Base-by-base conservation (phyloP, 2,113 vertebrate genomes). In the Hippocampus comes region DNA sequence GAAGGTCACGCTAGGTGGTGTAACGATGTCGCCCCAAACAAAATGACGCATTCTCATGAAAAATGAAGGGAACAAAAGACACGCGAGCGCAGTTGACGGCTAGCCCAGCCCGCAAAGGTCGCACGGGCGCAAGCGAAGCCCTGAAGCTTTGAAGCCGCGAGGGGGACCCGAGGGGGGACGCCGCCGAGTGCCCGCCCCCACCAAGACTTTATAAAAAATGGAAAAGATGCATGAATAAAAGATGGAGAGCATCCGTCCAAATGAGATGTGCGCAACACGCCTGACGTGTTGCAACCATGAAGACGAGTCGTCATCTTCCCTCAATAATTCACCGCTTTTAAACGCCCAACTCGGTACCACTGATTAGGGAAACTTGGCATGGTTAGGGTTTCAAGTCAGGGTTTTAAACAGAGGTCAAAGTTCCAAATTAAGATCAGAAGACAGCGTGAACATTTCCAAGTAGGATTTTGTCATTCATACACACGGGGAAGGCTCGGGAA, bases 141-240 rank as follows among this genome's bases (percentile, higher is more conserved):
- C 61, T 12, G 15, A 43, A 43, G 63, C 63, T 65, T 65, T 65
- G 63, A 65, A 65, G 18, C 61, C 38, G 21, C n/a, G 21, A 59
- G 57, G 57, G 12, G 25, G 57, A 23, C 57, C 11, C 57, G n/a
- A 59, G 55, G 63, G n/a, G 63, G 12, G 63, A 7, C 63, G 63
- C 12, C 63, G 42, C 41, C 14, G 41, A 10, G n/a, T 8, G 21
- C 12, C 41, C 41, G 63, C 63, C 63, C 63, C 63, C 63, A 46
- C 63, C 41, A 43, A 65, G 63, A 46, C 12, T n/a, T 65, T 65
- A 65, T 65, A 65, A 65, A 65, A 65, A 65, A 65, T 65, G 63
- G 23, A 65, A 43, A 65, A 65, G 41, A 43, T 12, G 11, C 41
- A 65, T 65, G 63, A 65, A 65, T 65, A 65, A 65, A 65, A 65